phyloP scores from a whole-genome alignment of 2,888 invertebrate species.

The Lasioglossum figueresi region DNA sequence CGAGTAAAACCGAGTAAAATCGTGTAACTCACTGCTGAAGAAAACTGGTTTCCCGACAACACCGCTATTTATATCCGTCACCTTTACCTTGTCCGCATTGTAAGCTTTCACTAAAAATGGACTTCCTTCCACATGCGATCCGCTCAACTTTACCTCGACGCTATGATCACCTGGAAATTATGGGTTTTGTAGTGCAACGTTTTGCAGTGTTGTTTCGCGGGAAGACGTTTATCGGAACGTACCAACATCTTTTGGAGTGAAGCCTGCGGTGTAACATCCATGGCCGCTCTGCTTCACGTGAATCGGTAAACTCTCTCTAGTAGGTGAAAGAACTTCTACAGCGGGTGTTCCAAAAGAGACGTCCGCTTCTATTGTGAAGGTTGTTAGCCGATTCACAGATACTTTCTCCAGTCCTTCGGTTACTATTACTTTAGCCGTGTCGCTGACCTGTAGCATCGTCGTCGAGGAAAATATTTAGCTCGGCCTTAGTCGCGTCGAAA shows the following conservation, averaged over 20 bases:
- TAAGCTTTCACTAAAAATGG: slow-evolving; percentile 98
- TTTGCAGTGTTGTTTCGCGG: neutral
- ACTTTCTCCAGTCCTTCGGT: slow-evolving; percentile 94
- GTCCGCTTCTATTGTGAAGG: slow-evolving; percentile 94
- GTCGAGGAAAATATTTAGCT: slow-evolving; percentile 1
- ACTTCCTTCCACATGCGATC: slow-evolving; percentile 95
- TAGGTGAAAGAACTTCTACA: slow-evolving; percentile 88
- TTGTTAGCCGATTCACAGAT: slow-evolving; percentile 92
- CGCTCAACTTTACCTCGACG: slow-evolving; percentile 90
- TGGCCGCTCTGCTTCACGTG: slow-evolving; percentile 92
- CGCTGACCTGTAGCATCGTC: slow-evolving; percentile 76
- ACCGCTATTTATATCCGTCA: slow-evolving; percentile 96
- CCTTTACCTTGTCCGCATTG: slow-evolving; percentile 96
- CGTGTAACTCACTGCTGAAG: slow-evolving; percentile 91
- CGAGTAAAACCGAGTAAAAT: neutral
- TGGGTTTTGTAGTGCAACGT: neutral
- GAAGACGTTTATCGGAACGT: slow-evolving; percentile 64
- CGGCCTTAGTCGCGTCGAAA: neutral
- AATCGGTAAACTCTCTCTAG: slow-evolving; percentile 87
- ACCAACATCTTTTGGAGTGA: slow-evolving; percentile 95
- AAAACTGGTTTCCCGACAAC: slow-evolving; percentile 96
- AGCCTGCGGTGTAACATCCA: slow-evolving; percentile 93
- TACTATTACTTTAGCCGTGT: slow-evolving; percentile 87
- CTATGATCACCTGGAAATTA: slow-evolving; percentile 90
- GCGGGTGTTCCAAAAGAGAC: slow-evolving; percentile 88